These are phyloP conservation scores for Rotaria macrura DNA, from an alignment of 2,888 invertebrate species.

Conservation along the genomic window DNA sequence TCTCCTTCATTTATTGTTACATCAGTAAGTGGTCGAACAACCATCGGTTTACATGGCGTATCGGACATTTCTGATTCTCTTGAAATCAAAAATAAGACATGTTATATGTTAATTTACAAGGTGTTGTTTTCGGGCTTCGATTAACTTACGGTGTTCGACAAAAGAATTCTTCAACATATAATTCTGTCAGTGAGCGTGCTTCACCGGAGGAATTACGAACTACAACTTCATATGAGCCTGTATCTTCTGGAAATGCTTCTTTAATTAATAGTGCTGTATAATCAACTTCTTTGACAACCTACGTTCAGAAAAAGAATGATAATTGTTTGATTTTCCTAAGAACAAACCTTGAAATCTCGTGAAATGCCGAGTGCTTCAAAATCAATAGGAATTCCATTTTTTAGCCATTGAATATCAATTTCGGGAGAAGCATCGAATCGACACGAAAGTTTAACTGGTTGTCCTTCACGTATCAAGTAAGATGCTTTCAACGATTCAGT, in stretches of 20 bases:
- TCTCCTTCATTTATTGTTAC: slow-evolving; percentile 40
- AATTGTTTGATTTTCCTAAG: neutral
- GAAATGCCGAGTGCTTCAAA: slow-evolving; percentile 38
- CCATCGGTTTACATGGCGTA: slow-evolving; percentile 22
- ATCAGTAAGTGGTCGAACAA: slow-evolving; percentile 23
- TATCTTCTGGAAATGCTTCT: slow-evolving; percentile 68
- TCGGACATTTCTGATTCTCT: slow-evolving; percentile 22
- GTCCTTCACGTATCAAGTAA: slow-evolving; percentile 36
- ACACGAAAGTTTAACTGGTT: slow-evolving; percentile 42
- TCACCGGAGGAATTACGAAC: slow-evolving; percentile 64
- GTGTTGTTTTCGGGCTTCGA: neutral
- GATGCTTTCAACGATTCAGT: slow-evolving; percentile 22
- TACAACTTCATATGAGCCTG: slow-evolving; percentile 62
- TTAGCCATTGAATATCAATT: slow-evolving; percentile 51
- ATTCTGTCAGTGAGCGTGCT: slow-evolving; percentile 55
- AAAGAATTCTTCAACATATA: slow-evolving; percentile 41
- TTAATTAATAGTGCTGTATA: slow-evolving; percentile 60
- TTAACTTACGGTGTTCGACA: slow-evolving; percentile 11
- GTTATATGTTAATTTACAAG: too few relatives aligned
- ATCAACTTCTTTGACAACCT: slow-evolving; percentile 54
- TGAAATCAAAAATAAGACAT: too few relatives aligned
- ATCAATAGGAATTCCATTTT: slow-evolving; percentile 45
- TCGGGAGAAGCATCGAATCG: slow-evolving; percentile 46
- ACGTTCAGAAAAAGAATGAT: neutral
- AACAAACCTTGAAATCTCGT: slow-evolving; percentile 38